These are phyloP conservation scores for Brachypodius melanocephalos DNA, from an alignment of 2,113 vertebrate genomes.

Conservation along the genomic window DNA sequence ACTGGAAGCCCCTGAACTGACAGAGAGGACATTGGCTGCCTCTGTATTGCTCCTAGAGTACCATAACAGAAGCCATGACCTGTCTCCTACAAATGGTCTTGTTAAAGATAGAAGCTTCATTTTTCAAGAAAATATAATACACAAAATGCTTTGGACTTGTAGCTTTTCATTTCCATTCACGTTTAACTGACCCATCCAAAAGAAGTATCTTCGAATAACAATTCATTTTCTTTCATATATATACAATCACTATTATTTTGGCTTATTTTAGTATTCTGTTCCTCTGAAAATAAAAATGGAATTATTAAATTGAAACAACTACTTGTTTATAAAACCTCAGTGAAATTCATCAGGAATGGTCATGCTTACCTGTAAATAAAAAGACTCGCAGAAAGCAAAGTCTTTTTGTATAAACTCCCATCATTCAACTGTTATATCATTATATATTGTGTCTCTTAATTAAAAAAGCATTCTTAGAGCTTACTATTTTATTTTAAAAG, in stretches of 20 bases:
- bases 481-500: not conserved
- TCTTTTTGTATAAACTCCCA: not conserved
- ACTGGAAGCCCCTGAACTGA: not conserved
- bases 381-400: not conserved
- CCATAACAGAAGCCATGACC: not conserved
- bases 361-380: not conserved
- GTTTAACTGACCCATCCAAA: not conserved
- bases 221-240: conserved; percentile 9
- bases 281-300: conserved; percentile 17
- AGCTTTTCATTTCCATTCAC: conserved; percentile 23
- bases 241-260: not conserved
- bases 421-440: not conserved
- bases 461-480: not conserved
- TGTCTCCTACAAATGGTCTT: conserved; percentile 12
- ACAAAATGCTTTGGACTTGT: conserved; percentile 1
- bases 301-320: conserved; percentile 10
- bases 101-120: not conserved
- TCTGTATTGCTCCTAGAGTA: conserved; percentile 20
- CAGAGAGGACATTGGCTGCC: not conserved
- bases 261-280: not conserved
- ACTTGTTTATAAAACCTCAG: not conserved
- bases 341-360: not conserved
- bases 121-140: not conserved
- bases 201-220: not conserved
- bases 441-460: not conserved